Conservation (phyloP, 2,888 invertebrate species). For the Chrysomela aeneicollis region DNA sequence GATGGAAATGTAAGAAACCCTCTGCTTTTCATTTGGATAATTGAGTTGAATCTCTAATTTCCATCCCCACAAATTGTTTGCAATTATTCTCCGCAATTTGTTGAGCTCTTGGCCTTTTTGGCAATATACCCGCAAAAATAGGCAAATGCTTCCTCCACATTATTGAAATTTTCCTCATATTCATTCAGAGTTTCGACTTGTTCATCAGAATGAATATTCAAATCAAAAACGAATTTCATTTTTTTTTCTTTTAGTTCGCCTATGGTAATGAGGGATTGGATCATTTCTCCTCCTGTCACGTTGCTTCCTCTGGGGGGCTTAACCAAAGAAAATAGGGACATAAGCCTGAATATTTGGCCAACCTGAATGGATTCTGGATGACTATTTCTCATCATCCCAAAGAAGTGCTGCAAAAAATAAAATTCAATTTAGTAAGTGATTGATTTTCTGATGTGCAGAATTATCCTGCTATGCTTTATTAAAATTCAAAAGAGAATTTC, state of each 20-base stretch:
- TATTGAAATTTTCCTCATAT: neutral
- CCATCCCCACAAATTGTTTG: neutral
- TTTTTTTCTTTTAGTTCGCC: constrained; percentile 6
- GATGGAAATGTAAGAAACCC: constrained; percentile 13
- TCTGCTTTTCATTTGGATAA: constrained; percentile 1
- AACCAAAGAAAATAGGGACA: neutral
- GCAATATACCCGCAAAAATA: constrained; percentile 8
- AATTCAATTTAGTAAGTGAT: neutral
- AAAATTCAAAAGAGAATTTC: too few species aligned
- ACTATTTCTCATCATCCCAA: neutral
- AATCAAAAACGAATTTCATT: neutral
- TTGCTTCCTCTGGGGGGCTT: constrained; percentile 1
- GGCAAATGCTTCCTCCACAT: constrained; percentile 11
- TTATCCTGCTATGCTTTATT: neutral
- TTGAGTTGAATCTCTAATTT: neutral
- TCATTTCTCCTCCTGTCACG: neutral
- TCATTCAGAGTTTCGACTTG: neutral
- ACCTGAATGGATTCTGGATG: neutral
- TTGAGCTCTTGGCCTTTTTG: constrained; percentile 4
- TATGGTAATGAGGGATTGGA: neutral
- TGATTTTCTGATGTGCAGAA: neutral
- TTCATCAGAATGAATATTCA: neutral
- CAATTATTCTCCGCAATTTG: constrained; percentile 3
- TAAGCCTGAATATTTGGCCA: neutral
- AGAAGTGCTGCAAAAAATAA: neutral